Evolutionary conservation across 2,888 invertebrate genomes (phyloP), one percentile per base, ranked within the genome.

Genomic region (Pristionchus entomophagus): DNA sequence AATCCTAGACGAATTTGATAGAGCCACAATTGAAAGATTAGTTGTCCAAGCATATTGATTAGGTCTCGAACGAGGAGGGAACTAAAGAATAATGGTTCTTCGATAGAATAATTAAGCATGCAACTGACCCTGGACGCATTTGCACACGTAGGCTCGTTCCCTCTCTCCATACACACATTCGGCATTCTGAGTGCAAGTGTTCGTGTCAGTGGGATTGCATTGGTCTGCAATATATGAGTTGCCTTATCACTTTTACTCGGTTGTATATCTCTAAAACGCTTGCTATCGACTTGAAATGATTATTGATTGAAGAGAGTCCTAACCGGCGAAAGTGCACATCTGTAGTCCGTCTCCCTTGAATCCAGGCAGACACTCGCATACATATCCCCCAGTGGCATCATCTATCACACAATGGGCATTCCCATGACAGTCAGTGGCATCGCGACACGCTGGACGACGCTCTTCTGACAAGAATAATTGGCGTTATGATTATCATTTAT

Each of bases 91-190:
- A 62, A 10, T 2, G 62, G 10, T 2, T 26, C 14, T 32, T 17
- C 32, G 32, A 32, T 62, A 6, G 32, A 17, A 62, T 32, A 32
- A 32, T 29, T 14, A 22, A 41, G 22, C 10, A 5, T 29, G n/a
- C 53, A 56, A 1, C 86, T n/a, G n/a, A 88, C 88, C 89, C 65
- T 78, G 53, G n/a, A 92, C 88, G 93, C 96, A 96, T 94, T 95
- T 95, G 92, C 96, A 96, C 2, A 92, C 91, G 86, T 94, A 94
- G 0, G 93, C 93, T 41, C 93, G 92, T 53, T 92, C 90, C 14
- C 92, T 87, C 29, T 90, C 90, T 80, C 91, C 91, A 88, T 94
- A 94, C 10, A 91, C 90, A 56, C 94, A 94, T 87, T 94, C 88
- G 17, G 93, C 88, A 83, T 93, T 90, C 73, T 89, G 89, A 69